These are phyloP conservation scores for Molossus molossus DNA, from an alignment of 2,797 vertebrate genomes.

Conservation along the genomic window DNA sequence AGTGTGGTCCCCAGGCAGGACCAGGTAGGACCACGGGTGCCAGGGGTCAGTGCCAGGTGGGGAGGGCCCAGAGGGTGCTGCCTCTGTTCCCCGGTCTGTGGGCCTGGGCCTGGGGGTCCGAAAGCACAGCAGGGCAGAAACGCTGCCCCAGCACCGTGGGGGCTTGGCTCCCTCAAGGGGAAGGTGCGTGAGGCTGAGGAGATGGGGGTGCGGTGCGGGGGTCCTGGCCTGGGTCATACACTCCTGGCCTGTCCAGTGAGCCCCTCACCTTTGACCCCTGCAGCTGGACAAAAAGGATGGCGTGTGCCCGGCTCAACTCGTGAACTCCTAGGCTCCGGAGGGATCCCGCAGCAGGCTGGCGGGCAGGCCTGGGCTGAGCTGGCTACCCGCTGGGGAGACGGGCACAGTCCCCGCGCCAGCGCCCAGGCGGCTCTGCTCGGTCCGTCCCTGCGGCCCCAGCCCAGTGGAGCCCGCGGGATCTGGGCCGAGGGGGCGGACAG, in stretches of 20 bases:
- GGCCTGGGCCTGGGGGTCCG: neutral
- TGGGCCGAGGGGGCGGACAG: neutral
- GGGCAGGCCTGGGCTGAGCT: neutral
- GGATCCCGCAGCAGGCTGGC: neutral
- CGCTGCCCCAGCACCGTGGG: accelerated
- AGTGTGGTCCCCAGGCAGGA: conserved; percentile 87
- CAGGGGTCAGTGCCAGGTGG: accelerated
- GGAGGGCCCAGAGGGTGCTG: accelerated
- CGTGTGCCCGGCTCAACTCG: conserved; percentile 23
- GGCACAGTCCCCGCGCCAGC: neutral
- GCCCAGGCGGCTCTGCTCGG: neutral
- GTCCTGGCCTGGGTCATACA: neutral
- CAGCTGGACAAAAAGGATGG: conserved; percentile 82
- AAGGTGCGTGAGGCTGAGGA: neutral
- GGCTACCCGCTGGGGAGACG: neutral
- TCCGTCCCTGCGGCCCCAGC: neutral
- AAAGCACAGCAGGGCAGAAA: no score
- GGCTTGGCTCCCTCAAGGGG: accelerated
- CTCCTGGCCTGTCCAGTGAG: neutral
- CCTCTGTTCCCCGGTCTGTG: accelerated
- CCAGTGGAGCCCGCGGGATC: neutral
- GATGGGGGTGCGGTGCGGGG: neutral
- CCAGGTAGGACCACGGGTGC: conserved; percentile 88
- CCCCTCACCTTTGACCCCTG: neutral
- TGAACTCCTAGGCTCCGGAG: conserved; percentile 69